Base-by-base conservation (phyloP, 2,797 vertebrate genomes). In the Falco naumanni region DNA sequence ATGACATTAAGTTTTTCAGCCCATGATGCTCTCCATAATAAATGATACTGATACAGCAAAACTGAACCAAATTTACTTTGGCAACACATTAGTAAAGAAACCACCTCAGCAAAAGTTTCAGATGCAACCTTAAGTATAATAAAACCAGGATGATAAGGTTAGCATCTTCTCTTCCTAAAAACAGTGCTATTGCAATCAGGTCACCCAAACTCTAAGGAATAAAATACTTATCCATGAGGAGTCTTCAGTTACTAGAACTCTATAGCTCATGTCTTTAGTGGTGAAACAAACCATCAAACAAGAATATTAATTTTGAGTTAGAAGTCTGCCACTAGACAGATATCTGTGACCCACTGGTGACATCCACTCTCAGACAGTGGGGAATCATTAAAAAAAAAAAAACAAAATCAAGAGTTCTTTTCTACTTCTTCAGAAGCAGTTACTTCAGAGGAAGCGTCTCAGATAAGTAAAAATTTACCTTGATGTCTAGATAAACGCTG, bases 401-500 rank as follows among this genome's bases (percentile, higher is more conserved):
- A 41, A 53, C n/a, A n/a, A n/a, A n/a, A 43, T 31, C 22, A 72
- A 71, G 20, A 82, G 59, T 11, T 65, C 45, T 84, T 76, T 85
- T 70, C n/a, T 47, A 11, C 71, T 65, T 78, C 69, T 84, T 87
- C 70, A 47, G 70, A 61, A 69, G 53, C 43, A 76, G 24, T 51
- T 65, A 37, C 47, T 84, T 89, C 63, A 79, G 78, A 92, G 28
- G 39, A 76, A 79, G 19, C 34, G 53, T 59, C 60, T 83, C 64
- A 37, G 19, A n/a, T 28, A 68, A 41, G 63, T 50, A 56, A 82
- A 93, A 93, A 28, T 76, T 80, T 65, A 80, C 39, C 53, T 45
- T 91, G 78, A 93, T 87, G 60, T 87, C 78, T 77, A 87, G 66
- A 83, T 18, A 95, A 95, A 95, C 80, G 71, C 63, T 89, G 60